These are phyloP conservation scores for Pitta sordida DNA, from an alignment of 2,113 vertebrate species.

Conservation along the genomic window DNA sequence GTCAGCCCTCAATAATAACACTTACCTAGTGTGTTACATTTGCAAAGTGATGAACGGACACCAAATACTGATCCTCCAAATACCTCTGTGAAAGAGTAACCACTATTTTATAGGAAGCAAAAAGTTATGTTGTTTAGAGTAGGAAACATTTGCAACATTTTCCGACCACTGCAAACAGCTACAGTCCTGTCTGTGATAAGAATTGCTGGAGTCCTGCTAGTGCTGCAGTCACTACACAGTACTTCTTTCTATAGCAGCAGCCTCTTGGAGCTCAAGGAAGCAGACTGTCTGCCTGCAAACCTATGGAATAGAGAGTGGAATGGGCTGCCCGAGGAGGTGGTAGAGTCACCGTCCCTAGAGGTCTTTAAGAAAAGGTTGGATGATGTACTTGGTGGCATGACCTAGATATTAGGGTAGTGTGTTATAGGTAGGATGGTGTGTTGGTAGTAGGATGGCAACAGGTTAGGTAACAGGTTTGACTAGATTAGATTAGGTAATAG, in stretches of 20 bases:
- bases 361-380: no score
- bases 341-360: no score
- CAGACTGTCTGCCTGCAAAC: no score
- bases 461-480: no score
- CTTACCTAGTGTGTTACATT: neutral
- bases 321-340: no score
- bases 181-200: neutral
- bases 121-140: neutral
- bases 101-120: neutral
- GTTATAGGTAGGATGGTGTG: no score
- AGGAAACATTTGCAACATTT: slow-evolving; percentile 7
- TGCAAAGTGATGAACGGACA: neutral
- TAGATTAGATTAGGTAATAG: no score
- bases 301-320: no score
- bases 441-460: no score
- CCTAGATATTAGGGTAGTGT: no score
- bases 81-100: neutral
- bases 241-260: neutral
- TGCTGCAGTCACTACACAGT: neutral
- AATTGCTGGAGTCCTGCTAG: neutral
- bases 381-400: no score
- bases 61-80: neutral
- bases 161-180: neutral
- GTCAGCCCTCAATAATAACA: slow-evolving; percentile 35
- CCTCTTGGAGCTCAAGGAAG: neutral